These are phyloP conservation scores for Aplysia californica DNA, from an alignment of 1,140 invertebrate genomes.

Conservation along the genomic window DNA sequence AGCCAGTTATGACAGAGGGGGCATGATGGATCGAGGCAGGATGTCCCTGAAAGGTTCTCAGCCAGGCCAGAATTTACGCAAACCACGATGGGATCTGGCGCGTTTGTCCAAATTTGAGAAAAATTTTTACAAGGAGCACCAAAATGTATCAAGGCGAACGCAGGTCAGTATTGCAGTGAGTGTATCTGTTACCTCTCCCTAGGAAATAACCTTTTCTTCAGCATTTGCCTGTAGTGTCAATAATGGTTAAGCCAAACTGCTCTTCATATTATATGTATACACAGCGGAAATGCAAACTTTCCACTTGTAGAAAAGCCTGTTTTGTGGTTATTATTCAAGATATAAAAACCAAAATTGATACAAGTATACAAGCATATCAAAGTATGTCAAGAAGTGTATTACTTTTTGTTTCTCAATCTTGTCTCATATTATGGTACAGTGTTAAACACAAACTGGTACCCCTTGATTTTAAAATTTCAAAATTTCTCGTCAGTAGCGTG, in stretches of 20 bases:
- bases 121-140: slow-evolving; percentile 90
- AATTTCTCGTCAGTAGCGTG: no score
- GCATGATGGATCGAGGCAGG: slow-evolving; percentile 64
- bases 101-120: slow-evolving; percentile 87
- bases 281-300: no score
- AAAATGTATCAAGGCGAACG: slow-evolving; percentile 75
- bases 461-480: no score
- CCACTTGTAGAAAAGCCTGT: no score
- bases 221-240: neutral
- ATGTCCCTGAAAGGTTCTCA: slow-evolving; percentile 67
- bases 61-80: slow-evolving; percentile 81
- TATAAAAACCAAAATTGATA: no score
- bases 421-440: no score
- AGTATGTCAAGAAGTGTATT: no score
- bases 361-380: no score
- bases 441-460: no score
- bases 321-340: no score
- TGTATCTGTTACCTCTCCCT: neutral
- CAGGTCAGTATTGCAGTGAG: slow-evolving; percentile 40
- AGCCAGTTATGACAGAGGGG: slow-evolving; percentile 26
- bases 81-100: slow-evolving; percentile 86
- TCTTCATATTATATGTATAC: neutral
- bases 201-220: neutral
- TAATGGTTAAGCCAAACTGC: neutral
- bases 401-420: no score